These are phyloP conservation scores for Tonatia bakeri DNA, from an alignment of 2,113 vertebrate species.

Conservation along the genomic window DNA sequence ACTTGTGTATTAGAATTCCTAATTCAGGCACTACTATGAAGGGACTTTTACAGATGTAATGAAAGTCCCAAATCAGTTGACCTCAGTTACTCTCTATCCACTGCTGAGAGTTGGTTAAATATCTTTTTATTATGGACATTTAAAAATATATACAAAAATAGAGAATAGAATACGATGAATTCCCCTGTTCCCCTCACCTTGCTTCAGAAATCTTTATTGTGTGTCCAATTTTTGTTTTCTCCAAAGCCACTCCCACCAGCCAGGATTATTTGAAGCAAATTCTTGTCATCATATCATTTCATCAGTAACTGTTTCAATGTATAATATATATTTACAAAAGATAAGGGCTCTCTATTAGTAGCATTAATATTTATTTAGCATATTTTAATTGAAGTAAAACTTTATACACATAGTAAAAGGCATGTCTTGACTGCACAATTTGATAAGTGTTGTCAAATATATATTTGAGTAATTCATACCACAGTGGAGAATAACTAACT, in stretches of 20 bases:
- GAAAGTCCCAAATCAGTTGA: too few species aligned
- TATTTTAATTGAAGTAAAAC: background rate
- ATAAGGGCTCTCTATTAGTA: background rate
- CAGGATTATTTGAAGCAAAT: background rate
- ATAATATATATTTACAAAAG: background rate
- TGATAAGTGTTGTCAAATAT: background rate
- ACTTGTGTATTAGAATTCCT: background rate
- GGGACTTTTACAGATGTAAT: too few species aligned
- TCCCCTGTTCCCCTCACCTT: background rate
- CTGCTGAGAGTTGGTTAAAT: background rate
- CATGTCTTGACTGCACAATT: background rate
- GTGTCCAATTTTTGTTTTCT: background rate
- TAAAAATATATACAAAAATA: background rate
- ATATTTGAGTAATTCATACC: background rate
- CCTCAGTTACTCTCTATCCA: background rate
- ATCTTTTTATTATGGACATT: background rate
- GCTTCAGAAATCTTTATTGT: background rate
- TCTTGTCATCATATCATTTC: background rate
- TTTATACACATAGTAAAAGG: background rate
- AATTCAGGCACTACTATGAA: too few species aligned
- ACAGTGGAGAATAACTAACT: background rate
- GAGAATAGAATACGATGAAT: background rate
- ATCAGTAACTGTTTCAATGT: background rate
- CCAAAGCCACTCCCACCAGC: background rate
- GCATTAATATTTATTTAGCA: background rate